Conservation (phyloP, 2,113 vertebrate genomes). For the Typhlomys cinereus region DNA sequence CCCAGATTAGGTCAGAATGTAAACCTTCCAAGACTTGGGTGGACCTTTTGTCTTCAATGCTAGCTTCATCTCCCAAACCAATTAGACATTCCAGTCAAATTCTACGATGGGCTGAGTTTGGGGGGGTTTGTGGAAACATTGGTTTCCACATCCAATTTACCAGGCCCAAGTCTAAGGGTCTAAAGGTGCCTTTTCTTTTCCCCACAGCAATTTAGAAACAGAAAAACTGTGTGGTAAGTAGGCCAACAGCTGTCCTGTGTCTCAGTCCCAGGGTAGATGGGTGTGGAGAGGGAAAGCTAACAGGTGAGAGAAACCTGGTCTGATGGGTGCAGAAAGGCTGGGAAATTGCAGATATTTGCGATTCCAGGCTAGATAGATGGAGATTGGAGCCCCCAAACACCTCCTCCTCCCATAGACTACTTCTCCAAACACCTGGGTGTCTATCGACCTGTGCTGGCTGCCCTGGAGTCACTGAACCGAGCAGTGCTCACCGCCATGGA, state of each 20-base stretch:
- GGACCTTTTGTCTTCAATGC: neutral
- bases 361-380: neutral
- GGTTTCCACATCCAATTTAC: neutral
- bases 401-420: slow-evolving; percentile 88
- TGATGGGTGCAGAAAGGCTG: neutral
- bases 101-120: neutral
- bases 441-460: slow-evolving; percentile 93
- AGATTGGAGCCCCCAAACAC: neutral
- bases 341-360: neutral
- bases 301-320: neutral
- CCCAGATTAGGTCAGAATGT: neutral
- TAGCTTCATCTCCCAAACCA: too few species aligned
- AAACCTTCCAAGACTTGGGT: neutral
- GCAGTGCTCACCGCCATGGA: slow-evolving; percentile 96
- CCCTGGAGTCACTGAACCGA: slow-evolving; percentile 93
- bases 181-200: slow-evolving; percentile 72
- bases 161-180: neutral
- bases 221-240: slow-evolving; percentile 96
- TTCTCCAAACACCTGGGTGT: slow-evolving; percentile 95
- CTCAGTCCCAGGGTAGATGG: neutral
- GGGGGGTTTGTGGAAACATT: accelerated
- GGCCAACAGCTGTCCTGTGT: neutral
- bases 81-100: neutral
- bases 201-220: slow-evolving; percentile 94
- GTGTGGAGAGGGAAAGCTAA: neutral